Evolutionary conservation across 2,888 invertebrate species (phyloP), one percentile per base, ranked within the genome.

Genomic region (Cyclophora punctaria): DNA sequence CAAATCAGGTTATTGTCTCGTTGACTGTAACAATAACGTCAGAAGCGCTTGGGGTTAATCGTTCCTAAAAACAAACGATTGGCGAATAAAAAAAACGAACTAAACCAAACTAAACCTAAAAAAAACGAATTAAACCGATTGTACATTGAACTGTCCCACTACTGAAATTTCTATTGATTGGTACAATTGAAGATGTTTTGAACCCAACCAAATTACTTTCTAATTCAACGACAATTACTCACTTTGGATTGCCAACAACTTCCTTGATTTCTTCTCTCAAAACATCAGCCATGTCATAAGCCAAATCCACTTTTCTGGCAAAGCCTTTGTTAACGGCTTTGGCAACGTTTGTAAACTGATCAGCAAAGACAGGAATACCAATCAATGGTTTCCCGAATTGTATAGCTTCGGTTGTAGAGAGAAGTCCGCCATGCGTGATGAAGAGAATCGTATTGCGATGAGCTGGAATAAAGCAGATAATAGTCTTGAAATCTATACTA

Each of bases 391-490:
- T 67, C 4, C 66, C 72, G 44, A 58, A 68, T 45, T 68, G 64
- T 4, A 69, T 49, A 3, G 71, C 62, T 51, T 73, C 73, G 0
- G 66, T 65, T 2, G 58, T 58, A 0, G 71, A 69, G 3, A 71
- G 56, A 5, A 68, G 56, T 45, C 72, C 72, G 4, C 71, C 69
- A 45, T 72, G 72, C 0, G 69, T 64, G 48, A 72, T 71, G 54
- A 72, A 71, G 0, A 72, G 56, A 5, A 60, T 46, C 48, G 63
- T 64, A 48, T 71, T 73, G 1, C 67, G 64, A 51, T 73, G 73
- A n/a, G 68, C 73, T 73, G 57, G n/a, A 59, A 63, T 2, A 37
- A 43, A 41, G 41, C 41, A 41, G 7, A n/a, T n/a, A n/a, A n/a
- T n/a, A n/a, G n/a, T n/a, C n/a, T n/a, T n/a, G n/a, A n/a, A n/a